These are phyloP conservation scores for Oryctes rhinoceros DNA, from an alignment of 1,140 invertebrate species.

Conservation along the genomic window DNA sequence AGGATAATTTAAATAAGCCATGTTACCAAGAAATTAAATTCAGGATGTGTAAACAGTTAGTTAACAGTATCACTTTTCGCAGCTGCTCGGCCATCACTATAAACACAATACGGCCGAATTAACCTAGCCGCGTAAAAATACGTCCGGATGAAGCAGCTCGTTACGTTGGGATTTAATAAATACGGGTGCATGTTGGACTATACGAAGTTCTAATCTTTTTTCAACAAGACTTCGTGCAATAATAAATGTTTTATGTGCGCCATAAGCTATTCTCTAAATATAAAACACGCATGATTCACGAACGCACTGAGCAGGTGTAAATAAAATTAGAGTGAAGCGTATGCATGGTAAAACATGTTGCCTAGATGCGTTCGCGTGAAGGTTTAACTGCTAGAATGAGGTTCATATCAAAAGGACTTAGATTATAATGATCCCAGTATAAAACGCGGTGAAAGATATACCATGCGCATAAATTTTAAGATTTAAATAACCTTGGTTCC, in stretches of 20 bases:
- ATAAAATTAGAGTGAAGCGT: background rate
- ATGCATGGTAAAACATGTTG: too few relatives aligned
- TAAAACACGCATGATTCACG: background rate
- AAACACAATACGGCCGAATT: background rate
- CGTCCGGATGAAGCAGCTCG: background rate
- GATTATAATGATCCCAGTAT: background rate
- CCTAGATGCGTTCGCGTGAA: too few relatives aligned
- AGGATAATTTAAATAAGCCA: too few relatives aligned
- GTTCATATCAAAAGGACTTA: too few relatives aligned
- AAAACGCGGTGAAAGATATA: background rate
- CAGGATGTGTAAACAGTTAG: background rate
- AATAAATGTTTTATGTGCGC: conserved; percentile 14
- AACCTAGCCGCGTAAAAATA: background rate
- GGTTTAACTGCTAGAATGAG: too few relatives aligned
- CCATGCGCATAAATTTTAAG: background rate
- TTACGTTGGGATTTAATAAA: background rate
- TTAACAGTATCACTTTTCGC: background rate
- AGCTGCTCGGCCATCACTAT: background rate
- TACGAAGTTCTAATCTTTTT: background rate
- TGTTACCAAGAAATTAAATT: background rate
- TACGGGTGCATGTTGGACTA: background rate
- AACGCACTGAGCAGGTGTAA: background rate
- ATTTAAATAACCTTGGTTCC: conserved; percentile 3
- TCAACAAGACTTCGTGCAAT: background rate
- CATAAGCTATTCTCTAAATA: background rate